Evolutionary conservation across 2,888 invertebrate genomes (phyloP).

Genomic region (Macrophya annulata): DNA sequence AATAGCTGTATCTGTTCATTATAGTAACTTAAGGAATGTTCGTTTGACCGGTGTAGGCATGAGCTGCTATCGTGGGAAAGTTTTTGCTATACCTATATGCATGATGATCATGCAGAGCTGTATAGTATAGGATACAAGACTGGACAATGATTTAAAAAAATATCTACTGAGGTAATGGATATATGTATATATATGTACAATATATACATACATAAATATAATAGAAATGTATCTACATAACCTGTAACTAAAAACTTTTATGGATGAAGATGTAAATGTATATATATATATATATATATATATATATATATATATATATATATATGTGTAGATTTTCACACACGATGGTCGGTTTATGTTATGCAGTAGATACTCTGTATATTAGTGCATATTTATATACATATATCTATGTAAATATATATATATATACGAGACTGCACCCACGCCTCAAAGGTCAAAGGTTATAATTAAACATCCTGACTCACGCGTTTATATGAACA

Average conservation of each 20-base stretch:
- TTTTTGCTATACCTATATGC: neutral
- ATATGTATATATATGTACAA: neutral
- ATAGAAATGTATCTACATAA: neutral
- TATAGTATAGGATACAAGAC: neutral
- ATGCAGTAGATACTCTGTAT: too few relatives aligned
- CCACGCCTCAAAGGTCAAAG: conserved; percentile 48
- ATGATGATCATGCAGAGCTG: neutral
- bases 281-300: neutral
- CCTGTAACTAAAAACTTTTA: neutral
- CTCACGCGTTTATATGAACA: conserved; percentile 29
- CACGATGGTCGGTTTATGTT: too few relatives aligned
- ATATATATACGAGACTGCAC: conserved; percentile 25
- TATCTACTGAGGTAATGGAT: neutral
- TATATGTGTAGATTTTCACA: too few relatives aligned
- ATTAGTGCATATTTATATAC: neutral
- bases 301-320: neutral
- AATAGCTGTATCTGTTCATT: neutral
- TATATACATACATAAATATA: neutral
- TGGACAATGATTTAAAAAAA: neutral
- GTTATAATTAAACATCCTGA: conserved; percentile 51
- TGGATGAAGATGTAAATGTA: neutral
- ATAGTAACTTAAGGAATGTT: neutral
- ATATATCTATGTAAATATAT: neutral
- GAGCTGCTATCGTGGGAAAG: neutral
- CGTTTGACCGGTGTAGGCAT: neutral